These are phyloP conservation scores for Imbricaverruca yamaguchii DNA, from an alignment of 2,888 invertebrate genomes.

Conservation along the genomic window DNA sequence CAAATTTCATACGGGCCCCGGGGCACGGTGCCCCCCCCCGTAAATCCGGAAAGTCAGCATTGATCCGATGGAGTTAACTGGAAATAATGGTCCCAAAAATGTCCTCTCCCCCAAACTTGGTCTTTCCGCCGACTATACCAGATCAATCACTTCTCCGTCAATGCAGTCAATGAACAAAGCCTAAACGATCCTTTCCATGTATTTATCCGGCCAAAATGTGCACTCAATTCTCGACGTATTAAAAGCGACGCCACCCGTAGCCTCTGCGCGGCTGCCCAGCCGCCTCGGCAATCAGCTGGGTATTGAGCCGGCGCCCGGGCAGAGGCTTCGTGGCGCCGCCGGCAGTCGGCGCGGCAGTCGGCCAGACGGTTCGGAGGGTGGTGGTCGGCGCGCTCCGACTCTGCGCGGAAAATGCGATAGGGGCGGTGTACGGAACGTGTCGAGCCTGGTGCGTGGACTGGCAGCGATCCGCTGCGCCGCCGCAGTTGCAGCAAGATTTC, in stretches of 20 bases:
- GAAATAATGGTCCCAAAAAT: too few species aligned
- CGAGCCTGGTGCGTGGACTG: neutral
- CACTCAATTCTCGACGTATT: neutral
- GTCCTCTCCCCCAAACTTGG: too few species aligned
- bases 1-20: too few species aligned
- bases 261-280: neutral
- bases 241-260: neutral
- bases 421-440: neutral
- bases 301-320: slow-evolving; percentile 3
- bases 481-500: neutral
- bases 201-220: neutral
- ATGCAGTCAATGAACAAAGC: neutral
- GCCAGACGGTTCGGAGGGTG: neutral
- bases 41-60: too few species aligned
- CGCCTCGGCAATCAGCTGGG: neutral
- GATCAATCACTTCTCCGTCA: neutral
- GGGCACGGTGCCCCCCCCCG: too few species aligned
- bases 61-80: too few species aligned
- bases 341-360: neutral
- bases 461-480: neutral
- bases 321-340: neutral
- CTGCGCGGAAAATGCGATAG: neutral
- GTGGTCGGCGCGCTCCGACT: neutral
- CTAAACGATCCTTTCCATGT: neutral
- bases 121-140: neutral